Evolutionary conservation across 2,113 vertebrate species (phyloP), one percentile per base, ranked within the genome.

Genomic region (Stictonetta naevosa): DNA sequence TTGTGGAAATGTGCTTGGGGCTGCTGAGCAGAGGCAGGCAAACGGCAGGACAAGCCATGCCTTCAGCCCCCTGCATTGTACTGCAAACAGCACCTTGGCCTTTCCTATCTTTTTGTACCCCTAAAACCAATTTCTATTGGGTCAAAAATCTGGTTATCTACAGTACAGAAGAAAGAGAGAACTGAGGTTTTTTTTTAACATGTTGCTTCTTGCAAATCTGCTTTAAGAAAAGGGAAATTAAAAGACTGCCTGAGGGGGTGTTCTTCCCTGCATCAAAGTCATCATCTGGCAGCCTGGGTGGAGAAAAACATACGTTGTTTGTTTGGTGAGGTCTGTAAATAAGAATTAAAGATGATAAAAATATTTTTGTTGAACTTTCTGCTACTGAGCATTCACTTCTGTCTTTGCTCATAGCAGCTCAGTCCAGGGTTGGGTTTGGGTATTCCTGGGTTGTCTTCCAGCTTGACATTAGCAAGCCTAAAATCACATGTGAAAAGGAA

Each of bases 221-320:
- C 19, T 83, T 59, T 46, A 90, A 83, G 62, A 82, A 81, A 84
- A 50, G 53, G n/a, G 26, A 77, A 87, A 83, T 36, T 36, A 80
- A 63, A 56, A 53, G 42, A 14, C 19, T 69, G 81, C 89, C 44
- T 34, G 40, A 56, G 26, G 58, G 29, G 2, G 6, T 89, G 33
- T 85, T 92, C 58, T 8, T 88, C 48, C 48, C 34, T 72, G 55
- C 28, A 84, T 91, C 89, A 40, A 92, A 95, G 58, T 84, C 23
- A n/a, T 79, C 58, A 53, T 84, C 66, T 73, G 66, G 42, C n/a
- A 94, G 53, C 34, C 33, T 75, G 38, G 36, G 46, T 46, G 26
- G 50, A 95, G 78, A 87, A 93, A 63, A 92, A 33, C 42, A n/a
- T 52, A 72, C 4, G 2, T 23, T 83, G 55, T 60, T 88, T 73